Conservation (phyloP, 2,797 vertebrate species). For the Triplophysa bombifrons region DNA sequence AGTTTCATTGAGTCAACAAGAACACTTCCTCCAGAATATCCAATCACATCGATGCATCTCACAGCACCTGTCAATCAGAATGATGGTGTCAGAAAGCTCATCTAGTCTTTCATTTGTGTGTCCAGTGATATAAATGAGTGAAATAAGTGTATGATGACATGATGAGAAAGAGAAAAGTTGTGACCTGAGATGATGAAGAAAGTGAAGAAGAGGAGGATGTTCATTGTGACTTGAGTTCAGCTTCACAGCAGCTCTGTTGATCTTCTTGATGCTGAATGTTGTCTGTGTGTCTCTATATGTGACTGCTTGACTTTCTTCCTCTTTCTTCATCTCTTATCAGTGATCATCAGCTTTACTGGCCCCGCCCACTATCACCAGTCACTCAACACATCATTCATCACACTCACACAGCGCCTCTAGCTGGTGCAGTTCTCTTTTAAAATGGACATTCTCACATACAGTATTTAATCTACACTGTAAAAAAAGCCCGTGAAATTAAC, state of each 20-base stretch:
- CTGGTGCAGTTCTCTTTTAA: too few species aligned
- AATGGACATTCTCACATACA: too few species aligned
- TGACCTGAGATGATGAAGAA: slow-evolving; percentile 27
- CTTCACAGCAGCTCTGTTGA: not conserved
- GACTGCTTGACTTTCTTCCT: not conserved
- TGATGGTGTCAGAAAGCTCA: not conserved
- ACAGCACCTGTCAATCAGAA: slow-evolving; percentile 17
- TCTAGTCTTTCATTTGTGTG: not conserved
- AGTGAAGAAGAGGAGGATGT: slow-evolving; percentile 14
- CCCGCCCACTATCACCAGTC: not conserved
- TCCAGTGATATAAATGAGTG: not conserved
- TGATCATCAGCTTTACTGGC: not conserved
- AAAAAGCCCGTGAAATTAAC: too few species aligned
- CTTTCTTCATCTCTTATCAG: not conserved
- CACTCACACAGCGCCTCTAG: too few species aligned
- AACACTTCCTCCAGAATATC: slow-evolving; percentile 16
- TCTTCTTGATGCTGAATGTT: not conserved
- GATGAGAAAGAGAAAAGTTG: not conserved
- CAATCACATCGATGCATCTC: not conserved
- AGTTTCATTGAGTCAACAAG: not conserved
- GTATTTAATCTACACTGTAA: too few species aligned
- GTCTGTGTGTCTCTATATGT: slow-evolving; percentile 3
- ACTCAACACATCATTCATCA: too few species aligned
- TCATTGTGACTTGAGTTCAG: not conserved
- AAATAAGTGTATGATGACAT: not conserved